A percentile compares a stretch with the other conserved stretches of the same genome.
phyloP scores from a whole-genome alignment of 2,113 vertebrate species.

The Bombycilla garrulus region DNA sequence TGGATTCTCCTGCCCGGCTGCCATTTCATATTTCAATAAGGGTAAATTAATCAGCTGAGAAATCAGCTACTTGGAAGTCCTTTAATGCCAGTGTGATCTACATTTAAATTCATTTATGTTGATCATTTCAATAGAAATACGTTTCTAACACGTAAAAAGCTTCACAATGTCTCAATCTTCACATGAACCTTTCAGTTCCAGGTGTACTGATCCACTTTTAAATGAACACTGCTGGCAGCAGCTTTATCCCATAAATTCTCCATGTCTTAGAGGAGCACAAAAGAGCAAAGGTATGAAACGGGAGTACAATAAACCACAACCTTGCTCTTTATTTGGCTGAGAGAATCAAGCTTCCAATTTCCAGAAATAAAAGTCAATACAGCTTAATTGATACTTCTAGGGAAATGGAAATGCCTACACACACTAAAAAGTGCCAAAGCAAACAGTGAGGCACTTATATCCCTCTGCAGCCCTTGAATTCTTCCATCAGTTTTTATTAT shows the following conservation, averaged over 20 bases:
- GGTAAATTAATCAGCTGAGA: not conserved
- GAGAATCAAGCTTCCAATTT: conserved; percentile 48
- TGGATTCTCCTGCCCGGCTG: not conserved
- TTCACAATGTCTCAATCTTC: not conserved
- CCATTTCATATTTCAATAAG: not conserved
- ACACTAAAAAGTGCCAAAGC: conserved; percentile 13
- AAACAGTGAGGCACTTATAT: conserved; percentile 14
- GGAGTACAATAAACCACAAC: not conserved
- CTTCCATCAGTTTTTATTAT: conserved; percentile 64
- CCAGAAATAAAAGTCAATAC: conserved; percentile 58
- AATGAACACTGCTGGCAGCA: not conserved
- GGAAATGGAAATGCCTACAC: conserved; percentile 64
- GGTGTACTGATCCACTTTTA: conserved; percentile 1
- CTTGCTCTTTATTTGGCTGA: not conserved
- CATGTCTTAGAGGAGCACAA: not conserved
- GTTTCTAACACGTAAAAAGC: not conserved
- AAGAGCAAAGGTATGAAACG: conserved; percentile 1
- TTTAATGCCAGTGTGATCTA: not conserved
- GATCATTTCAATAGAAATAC: not conserved
- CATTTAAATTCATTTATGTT: not conserved
- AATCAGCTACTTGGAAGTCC: not conserved
- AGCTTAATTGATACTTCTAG: conserved; percentile 53
- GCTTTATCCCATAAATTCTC: not conserved
- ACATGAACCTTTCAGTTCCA: not conserved
- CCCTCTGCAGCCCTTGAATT: conserved; percentile 41